Evolutionary conservation across 64 coral and sea anemone genomes (phyloP).

Genomic region (Cladopsammia gracilis): DNA sequence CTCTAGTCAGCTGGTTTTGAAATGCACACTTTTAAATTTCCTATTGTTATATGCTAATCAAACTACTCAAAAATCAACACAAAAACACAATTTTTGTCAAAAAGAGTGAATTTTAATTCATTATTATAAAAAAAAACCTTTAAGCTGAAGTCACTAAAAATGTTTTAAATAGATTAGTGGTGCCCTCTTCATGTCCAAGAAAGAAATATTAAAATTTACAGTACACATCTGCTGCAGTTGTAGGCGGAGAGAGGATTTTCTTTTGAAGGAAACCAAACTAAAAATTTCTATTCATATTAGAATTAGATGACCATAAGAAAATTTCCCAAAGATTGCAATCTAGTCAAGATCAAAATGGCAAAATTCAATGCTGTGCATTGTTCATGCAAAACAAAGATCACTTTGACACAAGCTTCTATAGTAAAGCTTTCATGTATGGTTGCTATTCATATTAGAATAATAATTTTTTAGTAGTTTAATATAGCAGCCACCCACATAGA

Average conservation of each 20-base stretch:
- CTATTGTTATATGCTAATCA: constrained; percentile 9
- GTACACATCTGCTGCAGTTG: neutral
- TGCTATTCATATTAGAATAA: neutral
- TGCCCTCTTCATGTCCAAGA: neutral
- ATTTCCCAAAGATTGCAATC: neutral
- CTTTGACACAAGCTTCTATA: neutral
- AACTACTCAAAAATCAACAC: neutral
- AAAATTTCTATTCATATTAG: neutral
- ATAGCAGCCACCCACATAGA: neutral
- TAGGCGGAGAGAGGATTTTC: neutral
- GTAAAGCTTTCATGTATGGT: neutral
- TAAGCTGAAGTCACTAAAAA: neutral
- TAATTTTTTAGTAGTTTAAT: neutral
- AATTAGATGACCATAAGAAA: neutral
- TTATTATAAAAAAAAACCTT: neutral
- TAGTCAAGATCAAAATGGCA: neutral
- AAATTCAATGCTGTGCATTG: neutral
- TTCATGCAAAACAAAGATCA: neutral
- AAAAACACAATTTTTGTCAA: neutral
- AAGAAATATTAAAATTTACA: neutral
- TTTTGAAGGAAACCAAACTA: neutral
- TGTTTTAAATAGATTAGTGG: neutral
- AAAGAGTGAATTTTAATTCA: neutral
- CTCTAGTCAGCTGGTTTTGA: neutral
- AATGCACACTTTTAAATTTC: neutral